These are phyloP conservation scores for Helobdella robusta DNA, from an alignment of 2,888 invertebrate genomes.

Conservation along the genomic window DNA sequence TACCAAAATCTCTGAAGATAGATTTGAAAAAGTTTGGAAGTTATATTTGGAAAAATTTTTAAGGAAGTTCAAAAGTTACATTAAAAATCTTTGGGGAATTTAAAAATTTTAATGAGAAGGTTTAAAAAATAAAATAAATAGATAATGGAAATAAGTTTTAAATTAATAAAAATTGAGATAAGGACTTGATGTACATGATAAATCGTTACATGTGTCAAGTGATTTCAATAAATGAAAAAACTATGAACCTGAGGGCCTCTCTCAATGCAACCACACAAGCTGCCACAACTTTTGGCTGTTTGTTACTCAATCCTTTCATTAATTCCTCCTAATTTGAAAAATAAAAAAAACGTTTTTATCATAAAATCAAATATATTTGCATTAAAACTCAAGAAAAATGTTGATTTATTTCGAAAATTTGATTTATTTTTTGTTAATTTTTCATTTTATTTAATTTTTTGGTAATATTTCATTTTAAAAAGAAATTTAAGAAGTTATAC, in stretches of 20 bases:
- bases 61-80: no score
- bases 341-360: neutral
- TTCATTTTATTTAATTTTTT: neutral
- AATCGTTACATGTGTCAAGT: neutral
- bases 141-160: neutral
- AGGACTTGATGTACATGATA: neutral
- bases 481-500: no score
- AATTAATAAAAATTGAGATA: no score
- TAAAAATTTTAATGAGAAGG: no score
- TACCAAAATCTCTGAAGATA: conserved; percentile 68
- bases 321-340: conserved; percentile 62
- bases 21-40: no score
- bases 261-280: conserved; percentile 70
- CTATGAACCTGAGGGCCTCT: conserved; percentile 57
- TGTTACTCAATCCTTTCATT: conserved; percentile 82
- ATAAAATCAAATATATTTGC: no score
- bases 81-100: no score
- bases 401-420: neutral
- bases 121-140: no score
- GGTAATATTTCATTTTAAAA: neutral
- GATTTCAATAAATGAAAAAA: neutral
- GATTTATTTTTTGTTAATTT: neutral
- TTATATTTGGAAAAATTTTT: no score
- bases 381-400: neutral
- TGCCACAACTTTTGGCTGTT: conserved; percentile 87